These are phyloP conservation scores for Eretmochelys imbricata DNA, from an alignment of 2,113 vertebrate species.

Conservation along the genomic window DNA sequence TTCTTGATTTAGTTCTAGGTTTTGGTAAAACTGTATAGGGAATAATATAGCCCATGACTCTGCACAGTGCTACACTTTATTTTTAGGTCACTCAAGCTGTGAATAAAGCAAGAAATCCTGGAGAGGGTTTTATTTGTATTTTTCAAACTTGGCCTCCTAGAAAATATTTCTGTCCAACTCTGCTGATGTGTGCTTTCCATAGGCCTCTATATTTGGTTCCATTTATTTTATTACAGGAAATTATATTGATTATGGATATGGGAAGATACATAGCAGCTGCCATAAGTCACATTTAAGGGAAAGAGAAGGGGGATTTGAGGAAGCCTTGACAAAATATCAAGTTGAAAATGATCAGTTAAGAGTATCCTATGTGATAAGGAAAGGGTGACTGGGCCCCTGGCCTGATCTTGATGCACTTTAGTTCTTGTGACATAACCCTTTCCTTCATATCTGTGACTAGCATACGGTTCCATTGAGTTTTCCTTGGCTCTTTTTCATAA, in stretches of 20 bases:
- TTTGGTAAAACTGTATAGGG: not conserved
- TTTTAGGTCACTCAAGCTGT: slow-evolving; percentile 67
- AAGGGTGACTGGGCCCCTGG: not conserved
- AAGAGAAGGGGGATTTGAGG: not conserved
- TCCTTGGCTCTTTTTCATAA: not conserved
- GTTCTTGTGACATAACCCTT: slow-evolving; percentile 1
- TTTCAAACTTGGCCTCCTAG: slow-evolving; percentile 11
- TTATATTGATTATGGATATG: not conserved
- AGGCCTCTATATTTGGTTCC: not conserved
- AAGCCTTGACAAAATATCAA: not conserved
- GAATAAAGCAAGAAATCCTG: slow-evolving; percentile 57
- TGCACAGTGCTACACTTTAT: slow-evolving; percentile 19
- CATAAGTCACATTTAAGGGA: not conserved
- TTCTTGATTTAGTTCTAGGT: slow-evolving; percentile 21
- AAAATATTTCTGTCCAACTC: slow-evolving; percentile 29
- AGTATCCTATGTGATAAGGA: not conserved
- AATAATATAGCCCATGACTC: not conserved
- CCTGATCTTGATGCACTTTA: not conserved
- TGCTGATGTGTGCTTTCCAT: not conserved
- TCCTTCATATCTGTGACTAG: not conserved
- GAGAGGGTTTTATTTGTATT: slow-evolving; percentile 14
- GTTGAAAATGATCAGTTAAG: not conserved
- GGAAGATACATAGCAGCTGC: not conserved
- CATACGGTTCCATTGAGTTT: not conserved
- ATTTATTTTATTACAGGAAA: not conserved